Percentiles rank a stretch among this genome's conserved stretches.
Evolutionary conservation across 1,140 invertebrate species (phyloP).

Genomic region (Drosophila tsacasi): DNA sequence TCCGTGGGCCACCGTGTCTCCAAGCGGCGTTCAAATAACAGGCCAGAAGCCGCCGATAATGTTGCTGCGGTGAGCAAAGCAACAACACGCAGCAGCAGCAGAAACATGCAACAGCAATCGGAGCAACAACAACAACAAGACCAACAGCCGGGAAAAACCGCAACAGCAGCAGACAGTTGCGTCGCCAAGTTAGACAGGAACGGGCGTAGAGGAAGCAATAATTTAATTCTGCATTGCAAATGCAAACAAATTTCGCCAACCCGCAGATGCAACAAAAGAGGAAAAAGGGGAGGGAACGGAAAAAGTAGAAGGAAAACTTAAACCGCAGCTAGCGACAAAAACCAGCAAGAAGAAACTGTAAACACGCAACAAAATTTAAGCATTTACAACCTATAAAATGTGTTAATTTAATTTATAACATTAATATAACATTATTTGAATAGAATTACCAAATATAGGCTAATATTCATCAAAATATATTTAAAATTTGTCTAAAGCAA

Average conservation of each 20-base stretch:
- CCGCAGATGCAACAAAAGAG: constrained; percentile 55
- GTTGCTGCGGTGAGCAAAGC: constrained; percentile 74
- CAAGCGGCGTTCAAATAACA: constrained; percentile 55
- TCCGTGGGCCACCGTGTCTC: constrained; percentile 34
- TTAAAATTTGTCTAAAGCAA: not conserved
- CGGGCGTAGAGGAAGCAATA: constrained; percentile 71
- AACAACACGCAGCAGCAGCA: constrained; percentile 49
- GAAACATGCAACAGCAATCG: constrained; percentile 27
- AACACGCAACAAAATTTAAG: constrained; percentile 5
- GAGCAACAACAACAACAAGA: constrained; percentile 5
- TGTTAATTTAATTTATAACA: not conserved
- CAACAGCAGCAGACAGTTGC: constrained; percentile 45
- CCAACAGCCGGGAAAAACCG: constrained; percentile 37
- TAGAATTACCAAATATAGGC: not conserved
- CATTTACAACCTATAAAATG: not conserved
- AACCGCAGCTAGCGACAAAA: constrained; percentile 70
- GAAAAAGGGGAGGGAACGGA: not conserved
- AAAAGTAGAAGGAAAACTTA: constrained; percentile 61
- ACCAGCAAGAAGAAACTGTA: constrained; percentile 35
- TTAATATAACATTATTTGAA: not conserved
- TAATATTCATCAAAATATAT: not conserved
- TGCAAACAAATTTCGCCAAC: constrained; percentile 80
- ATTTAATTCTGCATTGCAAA: constrained; percentile 83
- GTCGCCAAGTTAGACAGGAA: constrained; percentile 32
- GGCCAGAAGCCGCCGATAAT: constrained; percentile 73